Conservation (phyloP, 2,888 invertebrate genomes). For the Lomographa bimaculata region DNA sequence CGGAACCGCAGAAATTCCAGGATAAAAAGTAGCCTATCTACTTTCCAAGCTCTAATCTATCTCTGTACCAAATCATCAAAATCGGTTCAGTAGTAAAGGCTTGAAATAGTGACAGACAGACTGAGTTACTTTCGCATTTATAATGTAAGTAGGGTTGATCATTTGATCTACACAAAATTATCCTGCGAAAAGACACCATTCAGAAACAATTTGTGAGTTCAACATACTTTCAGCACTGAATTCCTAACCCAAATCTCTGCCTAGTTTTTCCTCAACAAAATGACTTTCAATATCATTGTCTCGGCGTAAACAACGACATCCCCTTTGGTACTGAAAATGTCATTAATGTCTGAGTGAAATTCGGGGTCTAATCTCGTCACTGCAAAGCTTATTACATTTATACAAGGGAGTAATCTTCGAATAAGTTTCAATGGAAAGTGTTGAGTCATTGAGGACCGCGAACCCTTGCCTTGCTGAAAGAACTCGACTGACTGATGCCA, state of each 20-base stretch:
- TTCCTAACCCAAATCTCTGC: constrained; percentile 37
- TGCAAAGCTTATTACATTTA: constrained; percentile 83
- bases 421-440: constrained; percentile 82
- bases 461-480: constrained; percentile 75
- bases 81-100: too few species aligned
- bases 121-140: too few species aligned
- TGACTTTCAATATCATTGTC: constrained; percentile 82
- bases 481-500: constrained; percentile 50
- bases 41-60: too few species aligned
- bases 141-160: too few species aligned
- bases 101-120: too few species aligned
- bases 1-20: too few species aligned
- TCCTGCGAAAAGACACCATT: too few species aligned
- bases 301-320: constrained; percentile 67
- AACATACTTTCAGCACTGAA: constrained; percentile 3
- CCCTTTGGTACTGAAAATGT: constrained; percentile 77
- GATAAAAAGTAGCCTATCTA: too few species aligned
- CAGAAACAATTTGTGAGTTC: neutral
- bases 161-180: too few species aligned
- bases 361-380: constrained; percentile 82
- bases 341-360: constrained; percentile 82
- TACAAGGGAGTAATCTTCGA: constrained; percentile 81
- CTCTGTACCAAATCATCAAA: too few species aligned
- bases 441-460: constrained; percentile 77
- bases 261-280: constrained; percentile 66